Conservation (phyloP, 2,888 invertebrate species). For the Eremobia ochroleuca region DNA sequence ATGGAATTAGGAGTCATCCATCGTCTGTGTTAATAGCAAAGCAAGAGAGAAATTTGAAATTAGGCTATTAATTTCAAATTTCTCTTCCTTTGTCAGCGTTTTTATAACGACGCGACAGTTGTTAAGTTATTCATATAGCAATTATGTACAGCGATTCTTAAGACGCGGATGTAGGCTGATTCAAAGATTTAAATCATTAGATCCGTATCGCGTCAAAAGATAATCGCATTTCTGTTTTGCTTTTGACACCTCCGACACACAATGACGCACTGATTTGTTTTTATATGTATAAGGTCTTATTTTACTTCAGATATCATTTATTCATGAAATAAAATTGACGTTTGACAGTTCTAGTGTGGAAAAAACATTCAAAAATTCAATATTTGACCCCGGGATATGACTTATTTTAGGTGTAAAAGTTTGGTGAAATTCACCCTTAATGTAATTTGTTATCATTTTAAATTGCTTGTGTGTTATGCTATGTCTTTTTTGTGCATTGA, state of each 20-base stretch:
- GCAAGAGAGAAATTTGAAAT: conserved; percentile 8
- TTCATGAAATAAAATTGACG: background rate
- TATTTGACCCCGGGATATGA: too few species aligned
- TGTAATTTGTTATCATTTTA: background rate
- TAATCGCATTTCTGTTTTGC: background rate
- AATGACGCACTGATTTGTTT: background rate
- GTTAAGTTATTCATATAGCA: conserved; percentile 44
- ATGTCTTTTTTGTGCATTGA: too few species aligned
- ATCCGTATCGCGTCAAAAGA: background rate
- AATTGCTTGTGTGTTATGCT: background rate
- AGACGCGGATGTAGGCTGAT: conserved; percentile 7
- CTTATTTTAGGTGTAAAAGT: too few species aligned
- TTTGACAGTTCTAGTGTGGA: too few species aligned
- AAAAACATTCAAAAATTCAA: too few species aligned
- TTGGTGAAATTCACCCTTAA: background rate
- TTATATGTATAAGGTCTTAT: too few species aligned
- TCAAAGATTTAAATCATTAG: background rate
- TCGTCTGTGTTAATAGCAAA: conserved; percentile 10
- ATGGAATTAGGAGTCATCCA: conserved; percentile 11
- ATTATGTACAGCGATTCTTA: conserved; percentile 37
- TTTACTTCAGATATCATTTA: background rate
- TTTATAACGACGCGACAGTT: conserved; percentile 5
- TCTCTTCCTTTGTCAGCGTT: conserved; percentile 11
- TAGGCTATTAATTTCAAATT: background rate
- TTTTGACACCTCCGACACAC: background rate